Percentiles rank a stretch among this genome's conserved stretches.
Conservation (phyloP, 2,888 invertebrate species). For the Bembecia ichneumoniformis region DNA sequence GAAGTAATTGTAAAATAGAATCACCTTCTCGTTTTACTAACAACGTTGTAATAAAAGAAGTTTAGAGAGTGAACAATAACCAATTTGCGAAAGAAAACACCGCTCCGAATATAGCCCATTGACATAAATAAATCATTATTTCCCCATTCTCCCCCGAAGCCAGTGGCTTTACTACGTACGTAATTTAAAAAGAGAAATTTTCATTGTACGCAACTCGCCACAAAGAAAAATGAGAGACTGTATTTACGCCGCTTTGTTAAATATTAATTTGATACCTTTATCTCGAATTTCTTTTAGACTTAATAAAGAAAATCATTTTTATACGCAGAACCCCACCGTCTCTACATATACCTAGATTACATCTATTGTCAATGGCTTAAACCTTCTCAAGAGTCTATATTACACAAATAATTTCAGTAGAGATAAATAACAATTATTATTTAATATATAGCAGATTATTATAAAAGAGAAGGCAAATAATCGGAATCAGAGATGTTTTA, state of each 20-base stretch:
- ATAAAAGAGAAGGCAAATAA: too few species aligned
- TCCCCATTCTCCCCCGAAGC: conserved; percentile 19
- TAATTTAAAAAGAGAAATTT: conserved; percentile 34
- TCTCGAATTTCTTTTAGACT: conserved; percentile 45
- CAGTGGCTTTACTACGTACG: conserved; percentile 18
- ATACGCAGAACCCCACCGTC: background rate
- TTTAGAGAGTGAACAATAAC: conserved; percentile 64
- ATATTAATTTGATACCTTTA: conserved; percentile 69
- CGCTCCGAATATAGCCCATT: conserved; percentile 54
- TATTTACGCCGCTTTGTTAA: conserved; percentile 61
- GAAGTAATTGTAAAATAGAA: conserved; percentile 46
- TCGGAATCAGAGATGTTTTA: too few species aligned
- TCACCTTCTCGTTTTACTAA: conserved; percentile 61
- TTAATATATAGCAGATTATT: too few species aligned
- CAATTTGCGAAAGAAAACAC: conserved; percentile 63
- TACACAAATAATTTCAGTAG: too few species aligned
- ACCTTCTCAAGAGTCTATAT: too few species aligned
- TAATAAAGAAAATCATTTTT: conserved; percentile 15
- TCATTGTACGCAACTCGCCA: conserved; percentile 55
- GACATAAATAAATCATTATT: conserved; percentile 72
- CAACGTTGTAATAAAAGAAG: conserved; percentile 64
- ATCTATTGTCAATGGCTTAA: too few species aligned
- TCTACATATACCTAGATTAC: background rate
- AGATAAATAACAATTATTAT: too few species aligned
- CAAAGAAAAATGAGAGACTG: conserved; percentile 59